Evolutionary conservation across 2,113 vertebrate genomes (phyloP).

Genomic region (Gyps fulvus): DNA sequence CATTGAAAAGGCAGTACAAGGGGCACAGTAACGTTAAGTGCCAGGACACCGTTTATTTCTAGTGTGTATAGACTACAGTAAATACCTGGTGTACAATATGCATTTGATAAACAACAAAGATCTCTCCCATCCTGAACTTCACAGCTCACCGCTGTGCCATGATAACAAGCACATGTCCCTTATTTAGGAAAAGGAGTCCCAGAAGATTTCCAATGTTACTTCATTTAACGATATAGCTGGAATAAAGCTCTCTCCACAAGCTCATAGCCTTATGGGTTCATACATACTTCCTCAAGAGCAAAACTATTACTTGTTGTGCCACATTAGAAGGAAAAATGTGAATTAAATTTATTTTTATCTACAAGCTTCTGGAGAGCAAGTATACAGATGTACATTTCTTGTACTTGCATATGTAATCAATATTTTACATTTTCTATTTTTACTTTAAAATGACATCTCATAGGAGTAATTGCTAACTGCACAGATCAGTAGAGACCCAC

Average conservation of each 20-base stretch:
- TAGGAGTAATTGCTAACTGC: background rate
- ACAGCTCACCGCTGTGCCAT: background rate
- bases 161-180: background rate
- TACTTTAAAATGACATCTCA: background rate
- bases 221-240: background rate
- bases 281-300: background rate
- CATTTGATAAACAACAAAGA: background rate
- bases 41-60: background rate
- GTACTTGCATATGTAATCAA: conserved; percentile 10
- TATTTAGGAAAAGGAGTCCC: background rate
- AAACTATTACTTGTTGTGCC: background rate
- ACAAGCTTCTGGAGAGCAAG: background rate
- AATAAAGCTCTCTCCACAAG: background rate
- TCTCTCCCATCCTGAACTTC: background rate
- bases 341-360: background rate
- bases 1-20: background rate
- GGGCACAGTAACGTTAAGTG: background rate
- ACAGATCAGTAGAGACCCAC: background rate
- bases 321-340: background rate
- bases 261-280: background rate
- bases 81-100: background rate
- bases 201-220: background rate
- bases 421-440: conserved; percentile 27
- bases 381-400: background rate
- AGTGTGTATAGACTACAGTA: background rate